Evolutionary conservation across 2,113 vertebrate genomes (phyloP).

Genomic region (Struthidea cinerea): DNA sequence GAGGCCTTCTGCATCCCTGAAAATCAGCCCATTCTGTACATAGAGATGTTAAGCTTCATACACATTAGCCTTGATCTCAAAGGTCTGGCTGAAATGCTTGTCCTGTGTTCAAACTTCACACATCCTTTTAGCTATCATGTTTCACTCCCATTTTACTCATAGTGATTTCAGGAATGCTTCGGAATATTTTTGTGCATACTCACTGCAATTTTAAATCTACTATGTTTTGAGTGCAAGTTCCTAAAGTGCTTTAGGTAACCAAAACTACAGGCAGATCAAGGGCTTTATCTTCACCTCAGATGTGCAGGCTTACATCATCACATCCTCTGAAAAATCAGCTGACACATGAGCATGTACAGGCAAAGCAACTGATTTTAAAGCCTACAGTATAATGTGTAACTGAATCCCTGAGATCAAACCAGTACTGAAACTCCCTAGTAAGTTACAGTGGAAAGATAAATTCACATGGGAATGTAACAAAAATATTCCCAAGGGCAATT

Average conservation of each 20-base stretch:
- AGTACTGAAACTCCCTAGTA: neutral
- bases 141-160: neutral
- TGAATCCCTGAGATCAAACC: neutral
- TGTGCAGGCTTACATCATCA: neutral
- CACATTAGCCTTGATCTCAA: neutral
- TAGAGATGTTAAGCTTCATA: neutral
- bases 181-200: neutral
- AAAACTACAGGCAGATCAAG: neutral
- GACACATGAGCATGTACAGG: neutral
- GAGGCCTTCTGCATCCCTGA: neutral
- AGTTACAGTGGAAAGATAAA: neutral
- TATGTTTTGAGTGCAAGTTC: neutral
- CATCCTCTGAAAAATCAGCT: neutral
- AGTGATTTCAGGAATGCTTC: neutral
- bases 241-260: neutral
- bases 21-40: neutral
- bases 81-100: neutral
- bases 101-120: neutral
- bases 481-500: neutral
- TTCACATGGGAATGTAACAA: neutral
- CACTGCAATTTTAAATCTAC: neutral
- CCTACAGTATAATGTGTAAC: neutral
- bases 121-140: neutral
- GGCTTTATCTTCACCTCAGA: constrained; percentile 1
- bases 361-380: neutral